phyloP scores from a whole-genome alignment of 2,797 vertebrate species.

The Falco concolor region DNA sequence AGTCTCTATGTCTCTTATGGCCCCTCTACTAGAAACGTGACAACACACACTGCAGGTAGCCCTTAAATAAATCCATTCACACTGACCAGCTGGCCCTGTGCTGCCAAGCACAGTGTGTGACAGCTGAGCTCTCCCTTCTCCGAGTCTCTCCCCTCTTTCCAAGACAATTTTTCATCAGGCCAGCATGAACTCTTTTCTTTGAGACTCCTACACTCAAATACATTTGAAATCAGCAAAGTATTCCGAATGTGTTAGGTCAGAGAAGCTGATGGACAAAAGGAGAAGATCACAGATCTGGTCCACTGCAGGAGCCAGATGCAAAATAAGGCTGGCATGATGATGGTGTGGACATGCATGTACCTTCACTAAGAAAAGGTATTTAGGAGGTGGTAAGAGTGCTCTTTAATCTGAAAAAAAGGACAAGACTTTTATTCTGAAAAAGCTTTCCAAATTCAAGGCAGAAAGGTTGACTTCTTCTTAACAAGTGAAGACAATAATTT shows the following conservation, averaged over 20 bases:
- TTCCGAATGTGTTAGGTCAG: background rate
- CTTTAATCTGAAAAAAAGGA: background rate
- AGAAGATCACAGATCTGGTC: background rate
- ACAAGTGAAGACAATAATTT: background rate
- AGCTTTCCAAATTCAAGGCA: background rate
- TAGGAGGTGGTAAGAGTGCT: background rate
- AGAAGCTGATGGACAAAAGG: background rate
- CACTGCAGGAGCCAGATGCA: background rate
- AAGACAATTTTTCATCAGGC: background rate
- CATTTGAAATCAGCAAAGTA: background rate
- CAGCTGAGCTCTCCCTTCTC: background rate
- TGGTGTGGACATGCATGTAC: too few species aligned
- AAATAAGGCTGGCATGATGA: background rate
- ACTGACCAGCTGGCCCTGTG: background rate
- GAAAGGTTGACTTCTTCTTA: background rate
- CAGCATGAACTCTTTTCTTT: background rate
- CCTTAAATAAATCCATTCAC: background rate
- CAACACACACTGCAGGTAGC: accelerated
- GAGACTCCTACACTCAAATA: background rate
- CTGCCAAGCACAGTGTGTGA: background rate
- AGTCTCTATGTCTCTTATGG: background rate
- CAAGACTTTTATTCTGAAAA: background rate
- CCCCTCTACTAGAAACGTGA: background rate
- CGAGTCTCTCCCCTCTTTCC: background rate
- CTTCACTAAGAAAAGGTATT: background rate